Percentiles rank a stretch among this genome's conserved stretches.
phyloP scores from a whole-genome alignment of 2,888 invertebrate genomes.

The Operophtera brumata region DNA sequence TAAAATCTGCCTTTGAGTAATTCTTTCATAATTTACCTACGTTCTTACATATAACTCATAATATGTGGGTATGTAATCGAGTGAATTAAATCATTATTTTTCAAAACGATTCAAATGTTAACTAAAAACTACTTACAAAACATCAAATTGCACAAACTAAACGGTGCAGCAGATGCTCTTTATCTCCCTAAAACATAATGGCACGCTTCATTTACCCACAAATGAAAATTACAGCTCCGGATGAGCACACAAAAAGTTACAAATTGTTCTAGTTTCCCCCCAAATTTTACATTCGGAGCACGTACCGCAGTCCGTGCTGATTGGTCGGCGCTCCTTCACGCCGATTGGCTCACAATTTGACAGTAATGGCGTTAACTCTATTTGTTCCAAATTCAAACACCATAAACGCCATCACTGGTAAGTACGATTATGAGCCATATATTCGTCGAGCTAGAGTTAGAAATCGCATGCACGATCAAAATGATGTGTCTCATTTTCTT shows the following conservation, averaged over 20 bases:
- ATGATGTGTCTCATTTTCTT: slow-evolving; percentile 22
- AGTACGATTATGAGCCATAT: slow-evolving; percentile 11
- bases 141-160: slow-evolving; percentile 18
- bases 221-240: slow-evolving; percentile 47
- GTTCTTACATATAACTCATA: too few species aligned
- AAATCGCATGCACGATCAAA: slow-evolving; percentile 7
- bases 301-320: slow-evolving; percentile 55
- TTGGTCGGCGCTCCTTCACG: slow-evolving; percentile 61
- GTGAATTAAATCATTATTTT: background rate
- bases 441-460: background rate
- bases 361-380: slow-evolving; percentile 78
- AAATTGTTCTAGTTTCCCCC: slow-evolving; percentile 70
- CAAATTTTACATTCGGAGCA: slow-evolving; percentile 74
- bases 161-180: slow-evolving; percentile 24
- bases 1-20: too few species aligned
- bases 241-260: slow-evolving; percentile 62
- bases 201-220: slow-evolving; percentile 40
- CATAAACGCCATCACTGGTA: slow-evolving; percentile 16
- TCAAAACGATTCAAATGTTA: background rate
- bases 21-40: too few species aligned
- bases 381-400: slow-evolving; percentile 34
- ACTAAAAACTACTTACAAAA: background rate
- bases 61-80: too few species aligned
- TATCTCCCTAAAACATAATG: slow-evolving; percentile 28
- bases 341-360: slow-evolving; percentile 78